Percentiles rank a stretch among this genome's conserved stretches.
Evolutionary conservation across 92 coral and sea anemone genomes (phyloP).

Genomic region (Palythoa caribaeorum): DNA sequence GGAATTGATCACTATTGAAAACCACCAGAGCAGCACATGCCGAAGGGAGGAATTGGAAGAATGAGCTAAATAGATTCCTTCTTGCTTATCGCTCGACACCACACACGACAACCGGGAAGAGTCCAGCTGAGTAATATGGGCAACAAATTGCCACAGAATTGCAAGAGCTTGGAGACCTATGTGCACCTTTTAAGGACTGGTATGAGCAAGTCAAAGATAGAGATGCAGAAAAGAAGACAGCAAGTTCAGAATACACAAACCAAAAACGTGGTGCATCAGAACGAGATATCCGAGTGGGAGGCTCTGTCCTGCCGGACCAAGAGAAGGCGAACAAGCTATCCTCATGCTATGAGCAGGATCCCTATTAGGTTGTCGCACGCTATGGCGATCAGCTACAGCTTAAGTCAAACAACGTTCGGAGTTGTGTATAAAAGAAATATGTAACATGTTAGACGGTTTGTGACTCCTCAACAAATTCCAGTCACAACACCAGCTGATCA

Average conservation of each 20-base stretch:
- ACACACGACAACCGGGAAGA: background rate
- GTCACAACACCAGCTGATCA: no score
- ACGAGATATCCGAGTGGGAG: slow-evolving; percentile 57
- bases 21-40: background rate
- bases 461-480: no score
- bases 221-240: background rate
- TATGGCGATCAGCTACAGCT: slow-evolving; percentile 59
- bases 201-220: no score
- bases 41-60: background rate
- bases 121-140: background rate
- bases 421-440: slow-evolving; percentile 53
- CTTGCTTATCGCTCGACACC: background rate
- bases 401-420: slow-evolving; percentile 9
- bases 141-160: background rate
- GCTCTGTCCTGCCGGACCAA: background rate
- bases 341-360: background rate
- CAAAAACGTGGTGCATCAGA: slow-evolving; percentile 34
- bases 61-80: background rate
- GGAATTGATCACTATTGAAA: slow-evolving; percentile 4
- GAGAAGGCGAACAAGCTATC: no score
- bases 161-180: background rate
- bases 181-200: no score
- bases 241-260: background rate
- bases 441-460: slow-evolving; percentile 18
- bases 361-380: slow-evolving; percentile 60